Evolutionary conservation across 2,113 vertebrate genomes (phyloP).

Genomic region (Sapayoa aenigma): DNA sequence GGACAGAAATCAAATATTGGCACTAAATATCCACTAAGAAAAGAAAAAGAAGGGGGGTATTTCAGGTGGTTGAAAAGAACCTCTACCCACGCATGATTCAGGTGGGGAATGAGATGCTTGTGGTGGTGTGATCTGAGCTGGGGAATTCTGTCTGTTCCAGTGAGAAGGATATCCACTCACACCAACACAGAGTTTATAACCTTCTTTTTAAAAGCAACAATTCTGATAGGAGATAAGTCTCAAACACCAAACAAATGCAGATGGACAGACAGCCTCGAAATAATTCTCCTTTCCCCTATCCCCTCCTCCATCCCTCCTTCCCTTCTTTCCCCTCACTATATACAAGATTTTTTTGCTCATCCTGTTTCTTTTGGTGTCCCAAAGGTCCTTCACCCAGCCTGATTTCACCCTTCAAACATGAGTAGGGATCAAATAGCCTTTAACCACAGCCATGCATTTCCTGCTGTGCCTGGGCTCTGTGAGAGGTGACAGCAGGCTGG

Average conservation of each 20-base stretch:
- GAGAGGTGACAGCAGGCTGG: background rate
- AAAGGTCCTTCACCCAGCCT: background rate
- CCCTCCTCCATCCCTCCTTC: background rate
- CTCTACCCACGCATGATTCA: rapidly evolving
- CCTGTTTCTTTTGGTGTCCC: background rate
- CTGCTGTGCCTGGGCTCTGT: background rate
- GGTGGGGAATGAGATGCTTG: background rate
- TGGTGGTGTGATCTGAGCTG: rapidly evolving
- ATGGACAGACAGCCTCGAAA: background rate
- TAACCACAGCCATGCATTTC: background rate
- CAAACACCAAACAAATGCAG: background rate
- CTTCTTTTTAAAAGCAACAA: background rate
- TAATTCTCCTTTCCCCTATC: background rate
- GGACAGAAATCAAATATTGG: background rate
- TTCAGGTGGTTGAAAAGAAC: background rate
- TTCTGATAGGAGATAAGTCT: background rate
- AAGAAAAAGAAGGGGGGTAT: background rate
- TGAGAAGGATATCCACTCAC: background rate
- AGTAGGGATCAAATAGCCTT: rapidly evolving
- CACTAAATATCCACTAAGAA: background rate
- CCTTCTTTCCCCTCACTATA: background rate
- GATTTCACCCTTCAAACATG: background rate
- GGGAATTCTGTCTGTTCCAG: background rate
- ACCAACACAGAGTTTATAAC: background rate
- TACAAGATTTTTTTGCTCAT: background rate